Evolutionary conservation across 2,113 vertebrate species (phyloP), one percentile per base, ranked within the genome.

Genomic region (Bubo bubo): DNA sequence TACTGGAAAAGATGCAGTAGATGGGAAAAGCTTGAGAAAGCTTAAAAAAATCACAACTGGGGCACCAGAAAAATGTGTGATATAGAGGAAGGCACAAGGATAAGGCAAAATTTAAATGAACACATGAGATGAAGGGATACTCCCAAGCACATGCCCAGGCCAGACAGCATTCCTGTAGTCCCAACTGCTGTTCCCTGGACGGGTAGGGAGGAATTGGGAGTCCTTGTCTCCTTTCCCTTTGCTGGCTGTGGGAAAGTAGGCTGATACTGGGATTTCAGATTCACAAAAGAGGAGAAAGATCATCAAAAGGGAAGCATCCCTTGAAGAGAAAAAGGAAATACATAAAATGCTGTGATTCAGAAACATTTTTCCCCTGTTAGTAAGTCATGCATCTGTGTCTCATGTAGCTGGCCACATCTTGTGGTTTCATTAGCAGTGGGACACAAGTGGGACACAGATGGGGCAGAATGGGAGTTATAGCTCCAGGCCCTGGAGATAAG

Each of bases 291-390:
- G 28, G 52, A 47, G 50, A 74, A 77, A 67, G 11, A 28, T 41
- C 12, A 8, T 23, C 43, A 39, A 86, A 71, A 76, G 3, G 12
- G 67, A 86, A 75, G 20, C 23, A 43, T 4, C 20, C 5, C 28
- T 67, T 27, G 21, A 76, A 26, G 22, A 67, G 15, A 11, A n/a
- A 53, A 91, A 53, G 30, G 30, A 39, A 76, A 79, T 17, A 10
- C 6, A 32, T 17, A 1, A 35, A 50, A 10, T 8, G 5, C 8
- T 60, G 23, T 30, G 18, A 35, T 50, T 45, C 18, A 6, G 4
- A 67, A 73, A 74, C 0, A 0, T n/a, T 86, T 58, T 6, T 3
- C 19, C 26, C 10, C 39, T 23, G 1, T 15, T 58, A 7, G 0
- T 28, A 30, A 66, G 53, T 18, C 49, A 12, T 34, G 50, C 12